Base-by-base conservation (phyloP, 1,140 invertebrate species). In the Pseudobourletiella spinata region DNA sequence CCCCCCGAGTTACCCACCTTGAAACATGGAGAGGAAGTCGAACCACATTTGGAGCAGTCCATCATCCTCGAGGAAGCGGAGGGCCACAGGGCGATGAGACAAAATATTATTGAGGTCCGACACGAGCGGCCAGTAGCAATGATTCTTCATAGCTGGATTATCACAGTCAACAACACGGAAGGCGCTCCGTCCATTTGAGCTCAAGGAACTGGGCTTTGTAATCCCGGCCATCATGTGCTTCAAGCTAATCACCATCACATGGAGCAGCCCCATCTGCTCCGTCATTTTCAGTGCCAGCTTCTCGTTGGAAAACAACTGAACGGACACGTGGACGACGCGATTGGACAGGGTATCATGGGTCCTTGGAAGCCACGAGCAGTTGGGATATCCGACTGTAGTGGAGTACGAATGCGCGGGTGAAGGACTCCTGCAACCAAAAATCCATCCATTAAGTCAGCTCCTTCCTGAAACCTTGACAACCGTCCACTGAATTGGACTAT, bases 91-190 rank as follows among this genome's bases (percentile, higher is more conserved):
- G 67, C 85, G 81, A 75, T 98, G 95, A 0, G 91, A 92, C 1
- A 98, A 79, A n/a, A 98, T 87, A 76, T 97, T 98, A 73, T 96
- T 97, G 35, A 98, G 83, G 79, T 98, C 95, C 1, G 91, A 95
- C 35, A 98, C 91, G 28, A 97, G 79, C 14, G 95, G 93, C 94
- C 94, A 98, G 77, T 96, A 98, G 77, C 92, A 95, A 76, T 98
- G 95, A 72, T 96, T 90, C 75, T 92, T 95, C 90, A 98, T 95
- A 3, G 95, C 88, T 66, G 86, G 81, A 65, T 86, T 81, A 15
- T 84, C 86, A 74, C 93, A 97, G 72, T 96, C 91, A 4, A 97
- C 93, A n/a, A 97, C 92, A 70, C 82, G 84, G 73, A 94, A 90
- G 69, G 84, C 86, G 29, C 59, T 61, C 24, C 42, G 55, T 18